Base-by-base conservation (phyloP, 1,140 invertebrate genomes). In the Papilio polytes region DNA sequence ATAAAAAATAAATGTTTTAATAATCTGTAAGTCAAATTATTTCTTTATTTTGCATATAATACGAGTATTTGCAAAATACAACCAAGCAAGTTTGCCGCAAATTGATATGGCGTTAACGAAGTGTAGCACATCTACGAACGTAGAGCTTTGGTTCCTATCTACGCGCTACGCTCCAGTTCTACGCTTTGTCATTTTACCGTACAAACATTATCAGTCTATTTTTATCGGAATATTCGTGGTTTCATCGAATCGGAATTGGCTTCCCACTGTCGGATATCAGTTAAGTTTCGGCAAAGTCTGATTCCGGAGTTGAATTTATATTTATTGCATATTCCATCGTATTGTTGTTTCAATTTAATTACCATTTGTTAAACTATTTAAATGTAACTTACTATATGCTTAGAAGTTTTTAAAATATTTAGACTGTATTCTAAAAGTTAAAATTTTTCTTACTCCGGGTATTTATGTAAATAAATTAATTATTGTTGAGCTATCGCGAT, bases 211-310 rank as follows among this genome's bases (percentile, higher is more conserved):
- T 56, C 18, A n/a, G 6, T 13, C 13, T 4, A 26, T 31, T 70
- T 31, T 70, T 70, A 70, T 18, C 13, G 31, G 12, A 70, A 7
- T 70, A 70, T 70, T 70, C 26, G 26, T 36, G 63, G 36, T 18
- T 15, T 31, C 63, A 31, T 70, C 3, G 26, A 31, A 26, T 31
- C 8, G 26, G 15, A 70, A 70, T 70, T 36, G 26, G 13, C 26
- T 70, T 70, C 63, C 63, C 22, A 66, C 20, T 36, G 63, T 18
- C 63, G 18, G 63, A 70, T 70, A 70, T 70, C 63, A 70, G 26
- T 70, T 70, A 70, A 70, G 63, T 70, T 70, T 70, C 18, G 26
- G 22, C 63, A 70, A 13, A 7, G 0, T 7, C 36, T 8, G 36
- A 4, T 36, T 36, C 36, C 63, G 22, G 13, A 36, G 36, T n/a